Evolutionary conservation across 2,113 vertebrate species (phyloP), one percentile per base, ranked within the genome.

Genomic region (Dunckerocampus dactyliophorus): DNA sequence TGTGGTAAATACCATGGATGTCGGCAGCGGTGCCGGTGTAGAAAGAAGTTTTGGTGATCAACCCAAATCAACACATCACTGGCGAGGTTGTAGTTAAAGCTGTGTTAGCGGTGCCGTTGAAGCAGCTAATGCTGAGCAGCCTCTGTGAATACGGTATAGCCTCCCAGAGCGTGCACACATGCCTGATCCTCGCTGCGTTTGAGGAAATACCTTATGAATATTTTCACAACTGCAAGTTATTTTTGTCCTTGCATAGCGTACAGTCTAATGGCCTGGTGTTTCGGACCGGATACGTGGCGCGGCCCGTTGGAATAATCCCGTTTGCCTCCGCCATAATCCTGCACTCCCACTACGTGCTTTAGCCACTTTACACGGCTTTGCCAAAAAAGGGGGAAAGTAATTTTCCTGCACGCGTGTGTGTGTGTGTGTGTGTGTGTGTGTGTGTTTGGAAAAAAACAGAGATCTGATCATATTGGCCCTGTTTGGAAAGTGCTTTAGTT

Each of bases 301-400:
- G 83, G 75, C 78, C 75, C 64, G 71, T 63, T 61, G 74, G 74
- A 84, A 82, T 83, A 85, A 87, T 81, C 77, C 80, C 80, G 84
- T 87, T 80, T 82, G 81, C 83, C 74, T 67, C 75, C 61, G 74
- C 65, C 62, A 67, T 83, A 85, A 88, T 70, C 77, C 76, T 64
- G 60, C 84, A 84, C 81, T 82, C 59, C 76, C 66, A 75, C 84
- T 85, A 85, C 77, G 53, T 46, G 71, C 81, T 81, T 82, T 85
- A 74, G 69, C 69, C 62, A 85, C 72, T 85, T 87, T 83, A 81
- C 68, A 59, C 59, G n/a, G 82, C 72, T 83, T 79, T 82, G 65
- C 43, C 22, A 66, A 75, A 67, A 69, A 51, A 49, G 58, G 47
- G 65, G 53, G 62, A 71, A 80, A 82, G 66, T 76, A 16, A 76